Base-by-base conservation (phyloP, 1,140 invertebrate species). In the Eueides isabella region DNA sequence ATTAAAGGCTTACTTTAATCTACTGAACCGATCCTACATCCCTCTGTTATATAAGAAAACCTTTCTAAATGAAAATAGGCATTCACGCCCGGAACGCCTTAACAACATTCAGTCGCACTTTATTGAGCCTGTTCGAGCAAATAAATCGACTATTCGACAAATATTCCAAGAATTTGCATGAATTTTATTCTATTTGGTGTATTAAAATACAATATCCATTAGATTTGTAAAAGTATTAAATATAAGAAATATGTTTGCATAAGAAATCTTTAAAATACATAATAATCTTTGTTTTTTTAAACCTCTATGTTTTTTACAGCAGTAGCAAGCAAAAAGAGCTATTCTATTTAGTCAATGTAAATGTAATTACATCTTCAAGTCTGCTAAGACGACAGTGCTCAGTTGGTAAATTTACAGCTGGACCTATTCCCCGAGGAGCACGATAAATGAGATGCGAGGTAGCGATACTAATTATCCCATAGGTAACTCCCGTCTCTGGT, bases 311-410 rank as follows among this genome's bases (percentile, higher is more conserved):
- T 12, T 55, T 55, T 26, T 23, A 23, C 5, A 26, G 9, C 12
- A 23, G n/a, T 55, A 26, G 3, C 6, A 41, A 70, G 5, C 33
- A 41, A 70, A 55, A 38, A 33, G 7, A 29, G 33, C 19, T 30
- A 66, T 72, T 66, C 29, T 2, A 44, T 72, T 62, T 72, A 76
- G 69, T 63, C 67, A 81, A 81, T 91, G 89, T 90, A 92, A 91
- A 92, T 90, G 89, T 92, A 92, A 91, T 92, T 91, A 92, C 88
- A 91, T 92, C 91, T 91, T 88, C 89, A 85, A 92, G 86, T 90
- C 88, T 92, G 86, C 88, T 89, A 91, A 91, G 89, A 90, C 89
- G 90, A 85, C 84, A 83, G 81, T 82, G 84, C 88, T 90, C 85
- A 89, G 89, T 88, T 35, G 70, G 69, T 68, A 76, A 70, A 72